Evolutionary conservation across 2,888 invertebrate genomes (phyloP).

Genomic region (Oegoconia quadripuncta): DNA sequence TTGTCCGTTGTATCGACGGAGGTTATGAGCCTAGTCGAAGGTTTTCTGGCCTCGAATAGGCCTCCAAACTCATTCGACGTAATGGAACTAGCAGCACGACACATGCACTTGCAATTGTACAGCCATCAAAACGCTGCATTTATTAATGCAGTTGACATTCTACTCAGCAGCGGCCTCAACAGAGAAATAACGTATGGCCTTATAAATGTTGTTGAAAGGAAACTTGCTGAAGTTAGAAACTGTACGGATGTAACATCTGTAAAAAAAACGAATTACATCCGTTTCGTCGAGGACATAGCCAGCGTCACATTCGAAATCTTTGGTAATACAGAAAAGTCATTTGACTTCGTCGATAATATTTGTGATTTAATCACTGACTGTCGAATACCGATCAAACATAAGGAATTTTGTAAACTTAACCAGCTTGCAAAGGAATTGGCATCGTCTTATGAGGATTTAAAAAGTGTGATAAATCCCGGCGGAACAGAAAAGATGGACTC

Average conservation of each 20-base stretch:
- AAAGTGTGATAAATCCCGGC: conserved; percentile 44
- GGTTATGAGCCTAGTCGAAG: conserved; percentile 80
- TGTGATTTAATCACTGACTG: conserved; percentile 66
- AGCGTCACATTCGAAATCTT: conserved; percentile 73
- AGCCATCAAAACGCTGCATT: conserved; percentile 72
- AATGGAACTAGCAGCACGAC: conserved; percentile 62
- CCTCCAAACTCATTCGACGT: conserved; percentile 71
- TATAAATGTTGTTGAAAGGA: conserved; percentile 70
- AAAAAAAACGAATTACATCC: conserved; percentile 68
- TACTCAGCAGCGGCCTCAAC: conserved; percentile 69
- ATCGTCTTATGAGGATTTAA: conserved; percentile 70
- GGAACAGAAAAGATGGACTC: conserved; percentile 41
- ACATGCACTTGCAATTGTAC: conserved; percentile 69
- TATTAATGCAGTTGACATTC: conserved; percentile 69
- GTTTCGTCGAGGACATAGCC: conserved; percentile 70
- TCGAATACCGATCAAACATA: conserved; percentile 68
- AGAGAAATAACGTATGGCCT: conserved; percentile 73
- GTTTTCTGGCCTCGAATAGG: conserved; percentile 74
- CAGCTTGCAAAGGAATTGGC: conserved; percentile 67
- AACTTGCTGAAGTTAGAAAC: conserved; percentile 66
- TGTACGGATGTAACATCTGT: conserved; percentile 62
- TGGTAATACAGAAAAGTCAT: conserved; percentile 67
- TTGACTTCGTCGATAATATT: conserved; percentile 63
- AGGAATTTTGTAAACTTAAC: conserved; percentile 70
- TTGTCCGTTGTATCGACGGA: conserved; percentile 80